Percentiles rank a stretch among this genome's conserved stretches.
Evolutionary conservation across 2,113 vertebrate genomes (phyloP).

Genomic region (Petaurus breviceps): DNA sequence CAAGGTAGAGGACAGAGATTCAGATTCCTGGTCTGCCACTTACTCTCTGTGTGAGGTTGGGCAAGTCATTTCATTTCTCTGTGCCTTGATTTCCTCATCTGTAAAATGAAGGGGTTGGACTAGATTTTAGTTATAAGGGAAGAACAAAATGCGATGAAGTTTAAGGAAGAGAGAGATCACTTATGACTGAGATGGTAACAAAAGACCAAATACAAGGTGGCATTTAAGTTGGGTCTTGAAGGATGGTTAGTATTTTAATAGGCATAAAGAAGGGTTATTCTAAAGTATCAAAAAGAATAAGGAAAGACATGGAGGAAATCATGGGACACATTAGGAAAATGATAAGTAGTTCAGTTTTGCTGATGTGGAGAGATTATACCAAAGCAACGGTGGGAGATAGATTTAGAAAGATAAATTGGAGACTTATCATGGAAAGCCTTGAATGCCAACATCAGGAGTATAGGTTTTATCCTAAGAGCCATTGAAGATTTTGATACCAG

Average conservation of each 20-base stretch:
- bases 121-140: too few species aligned
- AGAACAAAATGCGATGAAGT: background rate
- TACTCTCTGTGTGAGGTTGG: background rate
- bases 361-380: too few species aligned
- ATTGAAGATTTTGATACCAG: too few species aligned
- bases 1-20: background rate
- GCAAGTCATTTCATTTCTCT: background rate
- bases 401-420: too few species aligned
- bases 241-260: background rate
- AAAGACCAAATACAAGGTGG: background rate
- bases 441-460: too few species aligned
- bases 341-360: too few species aligned
- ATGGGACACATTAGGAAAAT: background rate
- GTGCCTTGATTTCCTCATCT: background rate
- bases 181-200: background rate
- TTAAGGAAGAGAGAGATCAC: background rate
- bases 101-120: background rate
- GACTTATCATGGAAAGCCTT: too few species aligned
- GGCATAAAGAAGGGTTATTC: background rate
- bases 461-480: too few species aligned
- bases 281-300: background rate
- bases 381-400: too few species aligned
- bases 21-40: background rate
- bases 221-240: background rate
- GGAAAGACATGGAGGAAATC: background rate